These are phyloP conservation scores for Pseudococcus jackbeardsleyi DNA, from an alignment of 2,888 invertebrate species.

Conservation along the genomic window DNA sequence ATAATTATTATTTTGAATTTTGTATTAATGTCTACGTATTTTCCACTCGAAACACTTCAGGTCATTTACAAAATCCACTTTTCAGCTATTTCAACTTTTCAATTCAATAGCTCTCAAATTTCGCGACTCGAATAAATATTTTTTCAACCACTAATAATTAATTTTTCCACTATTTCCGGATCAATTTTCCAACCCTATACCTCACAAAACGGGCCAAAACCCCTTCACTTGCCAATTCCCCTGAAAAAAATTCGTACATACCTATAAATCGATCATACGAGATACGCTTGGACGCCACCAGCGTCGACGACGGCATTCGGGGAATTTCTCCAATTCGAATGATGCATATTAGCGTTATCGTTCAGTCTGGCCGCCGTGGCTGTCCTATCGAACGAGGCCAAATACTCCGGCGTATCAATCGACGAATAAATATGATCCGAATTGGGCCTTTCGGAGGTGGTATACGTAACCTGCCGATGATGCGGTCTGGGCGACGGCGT, in stretches of 20 bases:
- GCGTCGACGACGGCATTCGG: slow-evolving; percentile 70
- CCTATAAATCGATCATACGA: slow-evolving; percentile 72
- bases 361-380: slow-evolving; percentile 67
- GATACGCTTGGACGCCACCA: slow-evolving; percentile 77
- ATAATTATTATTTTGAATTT: too few species aligned
- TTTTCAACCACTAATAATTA: too few species aligned
- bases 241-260: neutral
- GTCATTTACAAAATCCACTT: too few species aligned
- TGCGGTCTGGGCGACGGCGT: slow-evolving; percentile 74
- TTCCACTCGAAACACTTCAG: too few species aligned
- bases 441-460: slow-evolving; percentile 77
- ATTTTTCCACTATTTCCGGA: too few species aligned
- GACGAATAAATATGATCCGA: slow-evolving; percentile 92
- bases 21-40: too few species aligned
- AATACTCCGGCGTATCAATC: slow-evolving; percentile 87
- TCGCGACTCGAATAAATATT: too few species aligned
- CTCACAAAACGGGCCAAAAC: too few species aligned
- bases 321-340: slow-evolving; percentile 69
- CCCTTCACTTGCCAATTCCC: neutral
- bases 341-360: slow-evolving; percentile 30
- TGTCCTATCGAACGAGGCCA: slow-evolving; percentile 79
- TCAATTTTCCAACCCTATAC: too few species aligned
- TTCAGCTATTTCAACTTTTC: too few species aligned
- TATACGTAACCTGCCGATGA: slow-evolving; percentile 69
- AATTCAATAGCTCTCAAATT: too few species aligned